A percentile compares a stretch with the other conserved stretches of the same genome.
Conservation (phyloP, 1,140 invertebrate genomes). For the Ceratosolen solmsi region DNA sequence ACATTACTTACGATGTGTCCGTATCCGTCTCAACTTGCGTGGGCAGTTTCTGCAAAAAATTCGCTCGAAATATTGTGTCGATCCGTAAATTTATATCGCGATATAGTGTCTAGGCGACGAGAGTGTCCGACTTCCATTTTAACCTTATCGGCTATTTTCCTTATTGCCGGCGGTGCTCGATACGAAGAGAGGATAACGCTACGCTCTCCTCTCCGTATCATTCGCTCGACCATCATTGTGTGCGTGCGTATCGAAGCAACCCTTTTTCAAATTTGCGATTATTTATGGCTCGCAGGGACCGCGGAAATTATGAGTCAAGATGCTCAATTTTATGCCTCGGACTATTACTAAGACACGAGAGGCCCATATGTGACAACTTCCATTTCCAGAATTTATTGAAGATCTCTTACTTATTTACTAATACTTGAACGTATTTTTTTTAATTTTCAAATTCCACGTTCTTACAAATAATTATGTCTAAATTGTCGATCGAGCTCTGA, state of each 20-base stretch:
- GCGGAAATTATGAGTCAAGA: constrained; percentile 31
- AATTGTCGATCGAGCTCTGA: neutral
- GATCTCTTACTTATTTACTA: constrained; percentile 32
- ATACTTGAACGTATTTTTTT: neutral
- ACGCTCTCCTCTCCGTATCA: neutral
- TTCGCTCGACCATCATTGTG: neutral
- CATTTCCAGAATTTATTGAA: neutral
- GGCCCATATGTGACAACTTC: neutral
- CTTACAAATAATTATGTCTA: neutral
- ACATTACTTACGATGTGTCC: neutral
- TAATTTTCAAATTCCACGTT: neutral
- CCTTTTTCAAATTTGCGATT: constrained; percentile 41
- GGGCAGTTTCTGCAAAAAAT: neutral
- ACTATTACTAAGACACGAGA: neutral
- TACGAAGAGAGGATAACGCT: constrained; percentile 36
- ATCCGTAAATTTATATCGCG: neutral
- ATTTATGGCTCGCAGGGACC: constrained; percentile 38
- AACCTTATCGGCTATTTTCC: constrained; percentile 40
- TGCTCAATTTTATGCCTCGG: neutral
- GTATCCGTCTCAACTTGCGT: neutral
- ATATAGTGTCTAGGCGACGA: neutral
- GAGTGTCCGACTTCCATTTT: constrained; percentile 27
- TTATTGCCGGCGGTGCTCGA: constrained; percentile 30
- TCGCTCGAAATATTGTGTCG: constrained; percentile 2
- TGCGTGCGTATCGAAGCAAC: neutral